Base-by-base conservation (phyloP, 2,888 invertebrate genomes). In the Chrysolina oricalcia region DNA sequence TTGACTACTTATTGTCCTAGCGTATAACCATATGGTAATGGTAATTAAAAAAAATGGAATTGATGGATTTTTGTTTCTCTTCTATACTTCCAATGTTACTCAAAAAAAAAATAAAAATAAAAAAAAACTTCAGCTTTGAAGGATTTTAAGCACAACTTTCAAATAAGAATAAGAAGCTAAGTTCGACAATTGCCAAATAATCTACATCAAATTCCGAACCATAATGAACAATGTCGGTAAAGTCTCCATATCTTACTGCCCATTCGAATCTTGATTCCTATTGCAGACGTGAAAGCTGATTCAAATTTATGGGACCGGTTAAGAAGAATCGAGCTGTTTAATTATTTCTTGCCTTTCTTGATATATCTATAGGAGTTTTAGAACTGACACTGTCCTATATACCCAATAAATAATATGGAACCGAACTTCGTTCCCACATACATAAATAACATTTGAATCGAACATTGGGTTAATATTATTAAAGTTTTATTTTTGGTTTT, bases 301-400 rank as follows among this genome's bases (percentile, higher is more conserved):
- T 64, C 27, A 75, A 73, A 81, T 81, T 81, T 81, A 80, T 81
- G 77, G 78, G 79, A 81, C 80, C 80, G 80, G 81, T 80, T 78
- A 75, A 56, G 56, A 41, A 74, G 77, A 74, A 73, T 78, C 77
- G 77, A 76, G 64, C 72, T 74, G 66, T 80, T 81, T 77, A 79
- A 81, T 81, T 81, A 81, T 81, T 80, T 79, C 73, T 75, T 68
- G 74, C 71, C 72, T 72, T 78, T 73, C 63, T 73, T 76, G 77
- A 80, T 80, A 77, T 78, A 80, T 78, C 78, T 78, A 75, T 73
- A 81, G 70, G 76, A 74, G 74, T 77, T 75, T 78, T 76, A 63
- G 66, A 79, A 73, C 73, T 79, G 78, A 79, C 78, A 75, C 66
- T 76, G 76, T 78, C 75, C 74, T 74, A 74, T 75, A 74, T 73